These are phyloP conservation scores for Rhegmatorhina hoffmannsi DNA, from an alignment of 2,113 vertebrate genomes.

Conservation along the genomic window DNA sequence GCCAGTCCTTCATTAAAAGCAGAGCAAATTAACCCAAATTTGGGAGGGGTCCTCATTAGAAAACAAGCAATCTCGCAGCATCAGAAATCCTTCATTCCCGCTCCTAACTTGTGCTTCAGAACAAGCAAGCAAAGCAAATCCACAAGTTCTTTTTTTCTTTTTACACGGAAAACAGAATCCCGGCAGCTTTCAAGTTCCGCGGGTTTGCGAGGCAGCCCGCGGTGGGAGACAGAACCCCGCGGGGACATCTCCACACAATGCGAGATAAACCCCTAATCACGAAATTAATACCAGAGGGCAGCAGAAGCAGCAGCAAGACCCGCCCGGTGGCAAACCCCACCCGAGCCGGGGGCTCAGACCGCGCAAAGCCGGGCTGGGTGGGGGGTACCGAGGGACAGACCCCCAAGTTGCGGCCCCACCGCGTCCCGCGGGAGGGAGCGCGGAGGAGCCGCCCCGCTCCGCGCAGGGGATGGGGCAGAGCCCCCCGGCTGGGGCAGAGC, in stretches of 20 bases:
- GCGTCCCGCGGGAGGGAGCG: too few species aligned
- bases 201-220: rapidly evolving
- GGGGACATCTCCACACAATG: not conserved
- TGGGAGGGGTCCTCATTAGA: rapidly evolving
- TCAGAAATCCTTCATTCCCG: not conserved
- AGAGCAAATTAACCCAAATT: not conserved
- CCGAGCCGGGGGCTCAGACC: not conserved
- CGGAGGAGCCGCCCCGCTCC: too few species aligned
- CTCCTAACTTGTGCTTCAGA: rapidly evolving
- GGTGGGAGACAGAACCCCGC: not conserved
- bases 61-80: not conserved
- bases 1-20: not conserved
- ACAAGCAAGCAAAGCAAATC: not conserved
- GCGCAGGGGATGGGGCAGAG: not conserved
- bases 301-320: not conserved
- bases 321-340: not conserved
- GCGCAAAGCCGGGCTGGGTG: not conserved
- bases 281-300: not conserved
- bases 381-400: not conserved
- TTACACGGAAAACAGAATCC: not conserved
- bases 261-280: rapidly evolving
- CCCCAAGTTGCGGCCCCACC: too few species aligned
- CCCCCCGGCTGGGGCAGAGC: not conserved
- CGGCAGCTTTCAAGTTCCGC: not conserved
- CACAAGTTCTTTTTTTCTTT: not conserved